Base-by-base conservation (phyloP, 2,797 vertebrate species). In the Acrocephalus scirpaceus region DNA sequence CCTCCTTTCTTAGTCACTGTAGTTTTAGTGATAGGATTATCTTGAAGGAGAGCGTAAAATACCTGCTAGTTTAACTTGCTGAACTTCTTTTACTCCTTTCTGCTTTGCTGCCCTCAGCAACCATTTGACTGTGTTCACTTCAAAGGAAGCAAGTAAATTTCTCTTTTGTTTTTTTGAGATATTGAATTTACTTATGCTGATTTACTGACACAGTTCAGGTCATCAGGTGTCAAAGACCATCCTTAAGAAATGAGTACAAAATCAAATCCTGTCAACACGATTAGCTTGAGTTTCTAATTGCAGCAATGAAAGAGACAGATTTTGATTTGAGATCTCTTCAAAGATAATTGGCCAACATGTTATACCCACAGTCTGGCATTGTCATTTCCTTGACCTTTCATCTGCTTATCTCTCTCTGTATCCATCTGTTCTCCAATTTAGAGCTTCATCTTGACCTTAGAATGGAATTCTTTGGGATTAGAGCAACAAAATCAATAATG, bases 21-120 rank as follows among this genome's bases (percentile, higher is more conserved):
- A 38, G 38, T 20, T 50, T 45, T 15, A 67, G 42, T 34, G 40
- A 92, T 13, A 90, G 54, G 38, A 88, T 20, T 73, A 65, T 61
- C 73, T 44, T 78, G 50, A 95, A 83, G 34, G 17, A 66, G 34
- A 76, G 62, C 53, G 34, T 56, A n/a, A 90, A 92, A 86, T 34
- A 91, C 5, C 32, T 56, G 60, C 93, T 16, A 42, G 64, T 48
- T 80, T 70, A 83, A 81, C 80, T 76, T 88, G 64, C 54, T 60
- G 70, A 95, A 92, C 73, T 51, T 67, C 79, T 71, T 97, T 89
- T 51, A 86, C 6, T 67, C 18, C 47, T 77, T 89, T 77, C 27
- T 54, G 36, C 53, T 77, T 36, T 94, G 48, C 34, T 67, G 19
- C 45, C 83, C 22, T 66, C 36, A 69, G 54, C 9, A 86, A 48